Evolutionary conservation across 2,797 vertebrate genomes (phyloP).

Genomic region (Pseudomugil tenellus): DNA sequence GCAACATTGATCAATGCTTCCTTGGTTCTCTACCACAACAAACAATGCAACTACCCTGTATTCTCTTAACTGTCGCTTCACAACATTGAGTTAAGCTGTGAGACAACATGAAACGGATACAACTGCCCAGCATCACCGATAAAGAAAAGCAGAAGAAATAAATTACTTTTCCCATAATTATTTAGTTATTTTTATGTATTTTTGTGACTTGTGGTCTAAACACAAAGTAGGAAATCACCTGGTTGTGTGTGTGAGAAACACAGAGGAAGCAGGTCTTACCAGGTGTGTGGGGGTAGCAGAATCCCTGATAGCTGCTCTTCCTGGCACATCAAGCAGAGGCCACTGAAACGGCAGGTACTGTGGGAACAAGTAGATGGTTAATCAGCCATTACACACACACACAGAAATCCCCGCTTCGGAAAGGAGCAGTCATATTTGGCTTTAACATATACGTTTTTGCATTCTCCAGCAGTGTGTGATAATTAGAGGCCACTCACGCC

Average conservation of each 20-base stretch:
- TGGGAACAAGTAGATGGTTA: not conserved
- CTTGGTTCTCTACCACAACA: not conserved
- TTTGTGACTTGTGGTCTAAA: no score
- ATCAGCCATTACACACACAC: no score
- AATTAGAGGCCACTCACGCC: not conserved
- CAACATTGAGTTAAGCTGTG: not conserved
- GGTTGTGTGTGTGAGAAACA: not conserved
- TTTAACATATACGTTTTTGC: not conserved
- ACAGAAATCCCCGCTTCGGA: not conserved
- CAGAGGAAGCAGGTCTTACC: conserved; percentile 75
- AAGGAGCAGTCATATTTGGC: not conserved
- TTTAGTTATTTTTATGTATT: no score
- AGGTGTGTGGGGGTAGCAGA: conserved; percentile 87
- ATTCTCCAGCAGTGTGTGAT: not conserved
- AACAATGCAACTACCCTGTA: not conserved
- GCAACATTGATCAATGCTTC: not conserved
- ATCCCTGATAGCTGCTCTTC: conserved; percentile 86
- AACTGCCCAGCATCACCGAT: not conserved
- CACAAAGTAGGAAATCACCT: not conserved
- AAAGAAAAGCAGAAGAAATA: not conserved
- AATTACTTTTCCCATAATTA: no score
- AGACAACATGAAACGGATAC: not conserved
- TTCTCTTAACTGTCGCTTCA: not conserved
- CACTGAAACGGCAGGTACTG: conserved; percentile 96
- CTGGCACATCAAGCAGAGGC: conserved; percentile 90